Conservation (phyloP, 2,888 invertebrate genomes). For the Idaea biselata region DNA sequence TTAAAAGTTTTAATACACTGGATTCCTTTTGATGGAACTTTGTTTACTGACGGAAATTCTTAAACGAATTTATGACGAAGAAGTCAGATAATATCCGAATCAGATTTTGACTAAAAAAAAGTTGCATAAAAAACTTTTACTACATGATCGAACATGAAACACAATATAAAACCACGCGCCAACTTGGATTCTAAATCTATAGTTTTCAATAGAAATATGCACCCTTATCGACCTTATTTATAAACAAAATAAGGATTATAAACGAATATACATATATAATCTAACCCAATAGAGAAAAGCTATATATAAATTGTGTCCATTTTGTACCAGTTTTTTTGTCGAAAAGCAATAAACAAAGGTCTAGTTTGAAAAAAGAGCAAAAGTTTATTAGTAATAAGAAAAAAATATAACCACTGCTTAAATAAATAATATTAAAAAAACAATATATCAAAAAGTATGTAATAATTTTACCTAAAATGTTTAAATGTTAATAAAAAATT, state of each 20-base stretch:
- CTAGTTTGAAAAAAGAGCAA: too few species aligned
- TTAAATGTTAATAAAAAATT: background rate
- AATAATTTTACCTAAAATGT: conserved; percentile 13
- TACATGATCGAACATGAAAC: too few species aligned
- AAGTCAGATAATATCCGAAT: background rate
- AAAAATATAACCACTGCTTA: conserved; percentile 1
- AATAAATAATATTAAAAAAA: conserved; percentile 7
- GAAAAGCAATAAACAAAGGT: too few species aligned
- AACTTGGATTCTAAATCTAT: too few species aligned
- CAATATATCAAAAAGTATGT: conserved; percentile 15
- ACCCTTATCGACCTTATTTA: too few species aligned
- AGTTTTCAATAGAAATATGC: too few species aligned
- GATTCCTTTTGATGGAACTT: background rate
- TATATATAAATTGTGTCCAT: background rate
- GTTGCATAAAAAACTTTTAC: background rate
- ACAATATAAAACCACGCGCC: too few species aligned
- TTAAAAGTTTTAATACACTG: too few species aligned
- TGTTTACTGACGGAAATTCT: background rate
- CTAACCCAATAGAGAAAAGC: background rate
- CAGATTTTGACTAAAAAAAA: background rate
- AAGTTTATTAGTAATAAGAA: background rate
- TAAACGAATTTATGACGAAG: background rate
- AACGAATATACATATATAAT: too few species aligned
- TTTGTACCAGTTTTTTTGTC: conserved; percentile 5
- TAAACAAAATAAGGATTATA: too few species aligned